Conservation (phyloP, 2,797 vertebrate species). For the Microctenopoma steveboyesi region DNA sequence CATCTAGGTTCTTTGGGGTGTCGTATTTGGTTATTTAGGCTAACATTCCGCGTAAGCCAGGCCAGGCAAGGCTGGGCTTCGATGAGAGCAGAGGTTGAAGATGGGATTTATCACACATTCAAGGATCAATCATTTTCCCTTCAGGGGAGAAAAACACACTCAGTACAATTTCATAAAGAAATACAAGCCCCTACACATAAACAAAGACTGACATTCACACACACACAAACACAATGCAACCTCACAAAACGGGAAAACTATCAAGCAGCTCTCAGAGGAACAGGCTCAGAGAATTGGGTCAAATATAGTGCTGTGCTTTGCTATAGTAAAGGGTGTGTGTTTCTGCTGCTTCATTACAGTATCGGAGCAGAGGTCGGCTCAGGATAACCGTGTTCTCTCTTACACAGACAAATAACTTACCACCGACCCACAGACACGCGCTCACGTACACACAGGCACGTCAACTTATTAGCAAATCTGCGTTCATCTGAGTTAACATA, state of each 20-base stretch:
- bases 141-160: constrained; percentile 32
- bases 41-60: constrained; percentile 57
- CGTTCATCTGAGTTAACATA: constrained; percentile 24
- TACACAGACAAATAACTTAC: neutral
- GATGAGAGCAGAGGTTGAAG: constrained; percentile 68
- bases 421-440: neutral
- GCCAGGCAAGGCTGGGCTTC: constrained; percentile 53
- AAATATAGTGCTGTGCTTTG: constrained; percentile 67
- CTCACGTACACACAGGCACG: neutral
- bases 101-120: constrained; percentile 76
- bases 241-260: constrained; percentile 67
- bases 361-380: constrained; percentile 49
- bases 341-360: constrained; percentile 68
- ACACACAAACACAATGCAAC: constrained; percentile 43
- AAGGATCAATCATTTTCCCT: constrained; percentile 67
- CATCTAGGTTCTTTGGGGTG: constrained; percentile 51
- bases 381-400: constrained; percentile 49
- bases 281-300: constrained; percentile 70
- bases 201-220: constrained; percentile 35
- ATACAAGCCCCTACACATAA: constrained; percentile 38
- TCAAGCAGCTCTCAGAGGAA: constrained; percentile 63
- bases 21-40: constrained; percentile 66
- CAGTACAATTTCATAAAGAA: constrained; percentile 34
- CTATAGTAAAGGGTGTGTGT: constrained; percentile 54
- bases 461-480: constrained; percentile 40